phyloP scores from a whole-genome alignment of 2,113 vertebrate species.

The Perccottus glenii region DNA sequence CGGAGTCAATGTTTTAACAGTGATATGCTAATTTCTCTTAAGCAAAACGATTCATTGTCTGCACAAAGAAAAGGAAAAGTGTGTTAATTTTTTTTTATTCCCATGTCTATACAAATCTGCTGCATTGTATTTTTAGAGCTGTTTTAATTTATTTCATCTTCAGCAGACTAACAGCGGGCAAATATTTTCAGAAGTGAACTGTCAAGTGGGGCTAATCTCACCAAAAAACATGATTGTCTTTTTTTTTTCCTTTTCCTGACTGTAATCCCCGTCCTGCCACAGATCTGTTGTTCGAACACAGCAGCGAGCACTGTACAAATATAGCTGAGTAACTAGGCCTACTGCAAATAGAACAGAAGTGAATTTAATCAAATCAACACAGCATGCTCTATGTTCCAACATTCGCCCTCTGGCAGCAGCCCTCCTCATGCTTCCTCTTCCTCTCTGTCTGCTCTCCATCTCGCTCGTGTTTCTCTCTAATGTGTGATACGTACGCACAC shows the following conservation, averaged over 20 bases:
- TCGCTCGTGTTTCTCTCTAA: conserved; percentile 26
- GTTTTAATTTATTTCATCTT: not conserved
- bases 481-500: not conserved
- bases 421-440: conserved; percentile 50
- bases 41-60: too few relatives aligned
- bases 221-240: conserved; percentile 18
- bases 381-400: conserved; percentile 67
- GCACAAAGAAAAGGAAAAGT: too few relatives aligned
- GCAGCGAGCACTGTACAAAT: conserved; percentile 67
- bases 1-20: too few relatives aligned
- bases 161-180: not conserved
- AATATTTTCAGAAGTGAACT: conserved; percentile 5
- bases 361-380: conserved; percentile 76
- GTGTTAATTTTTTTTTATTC: not conserved
- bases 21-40: too few relatives aligned
- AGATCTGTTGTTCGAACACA: conserved; percentile 64
- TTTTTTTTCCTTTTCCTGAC: conserved; percentile 33
- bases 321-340: conserved; percentile 70
- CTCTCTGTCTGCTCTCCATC: conserved; percentile 23
- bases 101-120: not conserved
- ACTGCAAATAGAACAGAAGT: conserved; percentile 72
- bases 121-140: not conserved
- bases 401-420: conserved; percentile 62
- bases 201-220: conserved; percentile 37
- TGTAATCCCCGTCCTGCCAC: conserved; percentile 48